Evolutionary conservation across 2,797 vertebrate species (phyloP), one percentile per base, ranked within the genome.

Genomic region (Liasis olivaceus): DNA sequence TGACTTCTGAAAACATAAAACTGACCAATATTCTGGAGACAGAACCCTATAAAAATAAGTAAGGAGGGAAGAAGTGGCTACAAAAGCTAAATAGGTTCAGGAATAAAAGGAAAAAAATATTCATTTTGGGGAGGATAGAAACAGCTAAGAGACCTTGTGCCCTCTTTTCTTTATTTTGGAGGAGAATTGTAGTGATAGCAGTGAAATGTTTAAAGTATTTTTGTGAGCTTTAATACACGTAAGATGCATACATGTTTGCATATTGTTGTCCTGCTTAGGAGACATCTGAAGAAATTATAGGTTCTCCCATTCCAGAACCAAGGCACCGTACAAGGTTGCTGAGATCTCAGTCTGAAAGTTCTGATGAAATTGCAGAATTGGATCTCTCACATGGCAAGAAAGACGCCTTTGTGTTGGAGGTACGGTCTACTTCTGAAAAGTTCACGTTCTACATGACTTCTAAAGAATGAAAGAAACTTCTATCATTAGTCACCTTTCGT

Each of bases 301-400:
- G 99, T 54, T 99, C 99, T 59, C 99, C 99, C 0, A 99, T 99
- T 95, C 99, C 99, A 89, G 99, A 99, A 95, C 98, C 99, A 7
- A 98, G 99, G 85, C 99, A 99, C n/a, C 98, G 99, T 84, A 99
- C 98, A 88, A 98, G 98, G 92, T 98, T 99, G 13, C 97, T 99
- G 91, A 98, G 99, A 86, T 99, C 99, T 8, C 99, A 99, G 0
- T 99, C 99, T 0, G 99, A 99, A 97, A 99, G 99, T 95, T 99
- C 99, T 26, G 99, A 99, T 87, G 99, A 99, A 97, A 97, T 99
- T 89, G 98, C 98, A 93, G 99, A 99, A 95, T 97, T 99, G 93
- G 99, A 99, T 93, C 98, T 99, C 92, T 99, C 99, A 9, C 99
- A 99, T 88, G 99, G 99, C 28, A 99, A 99, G 95, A 99, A 99